These are phyloP conservation scores for Hylaea fasciaria DNA, from an alignment of 2,888 invertebrate species.

Conservation along the genomic window DNA sequence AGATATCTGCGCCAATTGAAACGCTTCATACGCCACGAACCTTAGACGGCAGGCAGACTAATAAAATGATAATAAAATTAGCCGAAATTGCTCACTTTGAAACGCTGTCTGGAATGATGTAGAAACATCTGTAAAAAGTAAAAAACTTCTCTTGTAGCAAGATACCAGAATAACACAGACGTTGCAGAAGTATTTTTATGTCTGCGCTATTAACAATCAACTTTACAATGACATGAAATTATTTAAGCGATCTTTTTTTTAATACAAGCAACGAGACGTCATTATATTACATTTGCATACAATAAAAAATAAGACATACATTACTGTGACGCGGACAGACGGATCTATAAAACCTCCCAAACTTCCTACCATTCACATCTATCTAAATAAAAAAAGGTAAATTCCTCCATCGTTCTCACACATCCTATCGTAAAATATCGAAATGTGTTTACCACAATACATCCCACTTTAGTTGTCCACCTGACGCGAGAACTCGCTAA, in stretches of 20 bases:
- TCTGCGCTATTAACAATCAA: too few species aligned
- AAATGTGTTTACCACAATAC: slow-evolving; percentile 10
- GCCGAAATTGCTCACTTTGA: slow-evolving; percentile 1
- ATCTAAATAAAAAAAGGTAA: too few species aligned
- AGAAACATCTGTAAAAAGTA: not conserved
- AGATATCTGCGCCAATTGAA: slow-evolving; percentile 21
- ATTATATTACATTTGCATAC: too few species aligned
- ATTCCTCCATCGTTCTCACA: not conserved
- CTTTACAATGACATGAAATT: too few species aligned
- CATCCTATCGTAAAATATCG: not conserved
- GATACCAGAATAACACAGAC: too few species aligned
- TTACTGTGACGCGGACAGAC: too few species aligned
- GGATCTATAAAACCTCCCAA: too few species aligned
- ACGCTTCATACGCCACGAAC: slow-evolving; percentile 12
- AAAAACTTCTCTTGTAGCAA: not conserved
- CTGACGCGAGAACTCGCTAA: slow-evolving; percentile 32
- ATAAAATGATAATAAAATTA: slow-evolving; percentile 10
- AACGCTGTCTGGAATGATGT: not conserved
- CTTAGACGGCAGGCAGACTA: slow-evolving; percentile 10
- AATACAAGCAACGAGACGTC: too few species aligned
- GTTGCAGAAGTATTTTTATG: too few species aligned
- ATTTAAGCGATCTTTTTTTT: too few species aligned
- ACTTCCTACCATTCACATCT: too few species aligned
- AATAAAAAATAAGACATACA: too few species aligned
- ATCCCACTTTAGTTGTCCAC: slow-evolving; percentile 10